A percentile compares a stretch with the other conserved stretches of the same genome.
Conservation (phyloP, 2,888 invertebrate species). For the Strigamia transsilvanica region DNA sequence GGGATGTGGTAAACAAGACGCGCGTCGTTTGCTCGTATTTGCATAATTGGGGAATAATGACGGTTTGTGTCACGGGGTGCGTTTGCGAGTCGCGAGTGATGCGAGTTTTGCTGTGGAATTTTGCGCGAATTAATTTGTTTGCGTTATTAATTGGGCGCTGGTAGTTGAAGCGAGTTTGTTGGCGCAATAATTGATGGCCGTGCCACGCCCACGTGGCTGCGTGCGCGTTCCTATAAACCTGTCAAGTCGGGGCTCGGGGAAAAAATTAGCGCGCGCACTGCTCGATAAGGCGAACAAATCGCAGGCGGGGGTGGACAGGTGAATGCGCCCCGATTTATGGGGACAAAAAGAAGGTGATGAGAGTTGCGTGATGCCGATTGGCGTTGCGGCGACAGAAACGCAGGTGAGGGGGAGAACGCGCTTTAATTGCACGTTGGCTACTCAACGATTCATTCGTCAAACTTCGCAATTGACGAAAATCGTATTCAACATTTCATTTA, state of each 20-base stretch:
- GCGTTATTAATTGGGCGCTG: slow-evolving; percentile 42
- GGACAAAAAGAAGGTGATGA: slow-evolving; percentile 42
- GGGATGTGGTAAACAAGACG: slow-evolving; percentile 22
- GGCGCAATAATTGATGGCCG: slow-evolving; percentile 41
- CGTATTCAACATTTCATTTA: background rate
- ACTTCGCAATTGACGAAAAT: background rate
- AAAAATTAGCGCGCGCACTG: slow-evolving; percentile 43
- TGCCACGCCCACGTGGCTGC: slow-evolving; percentile 45
- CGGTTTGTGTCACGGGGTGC: background rate
- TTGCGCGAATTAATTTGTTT: slow-evolving; percentile 49
- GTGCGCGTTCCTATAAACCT: slow-evolving; percentile 49
- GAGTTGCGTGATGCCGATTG: slow-evolving; percentile 44
- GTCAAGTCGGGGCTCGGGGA: slow-evolving; percentile 44
- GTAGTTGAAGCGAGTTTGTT: slow-evolving; percentile 35
- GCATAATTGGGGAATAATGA: slow-evolving; percentile 39
- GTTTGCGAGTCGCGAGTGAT: slow-evolving; percentile 17
- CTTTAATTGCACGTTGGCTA: slow-evolving; percentile 10
- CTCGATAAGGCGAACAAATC: slow-evolving; percentile 49
- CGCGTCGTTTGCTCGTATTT: background rate
- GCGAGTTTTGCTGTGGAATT: slow-evolving; percentile 44
- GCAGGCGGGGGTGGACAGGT: slow-evolving; percentile 45
- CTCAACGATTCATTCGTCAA: background rate
- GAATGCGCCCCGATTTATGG: slow-evolving; percentile 46
- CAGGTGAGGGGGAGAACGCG: slow-evolving; percentile 33
- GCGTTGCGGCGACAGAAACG: slow-evolving; percentile 33